Base-by-base conservation (phyloP, 2,888 invertebrate species). In the Netelia inedita region DNA sequence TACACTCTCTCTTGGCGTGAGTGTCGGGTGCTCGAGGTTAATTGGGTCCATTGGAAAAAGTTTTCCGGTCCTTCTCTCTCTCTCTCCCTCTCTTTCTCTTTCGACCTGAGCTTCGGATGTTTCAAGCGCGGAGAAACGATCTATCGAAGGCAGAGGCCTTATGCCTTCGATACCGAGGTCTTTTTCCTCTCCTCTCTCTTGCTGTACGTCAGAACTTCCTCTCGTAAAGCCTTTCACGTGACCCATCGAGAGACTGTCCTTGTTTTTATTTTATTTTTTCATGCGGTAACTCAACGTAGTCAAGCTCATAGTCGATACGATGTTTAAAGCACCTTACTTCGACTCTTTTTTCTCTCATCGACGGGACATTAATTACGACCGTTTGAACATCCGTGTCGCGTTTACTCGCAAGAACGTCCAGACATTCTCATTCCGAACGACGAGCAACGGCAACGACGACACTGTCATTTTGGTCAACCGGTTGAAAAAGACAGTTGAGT, bases 11-110 rank as follows among this genome's bases (percentile, higher is more conserved):
- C 28, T 21, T 21, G 63, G n/a, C 66, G 66, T 23, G 74, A 79
- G 71, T 82, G 71, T 68, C 53, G 57, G 41, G 55, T 53, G 14
- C 46, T 55, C 80, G 82, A 85, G 76, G 83, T 82, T 86, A 88
- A 88, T 88, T 88, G 85, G 81, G 82, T 83, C 82, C 85, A 87
- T 87, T 88, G 87, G 85, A 86, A 85, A 87, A 87, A 87, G 83
- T 87, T 87, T 86, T 69, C 72, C 41, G 72, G 68, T 35, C 41
- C 71, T 55, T 50, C 50, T 35, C 21, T 19, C 1, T 9, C 10
- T 53, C 23, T 19, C 19, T 6, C 8, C 41, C 35, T 16, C 28
- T 11, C 41, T 65, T 35, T 65, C 50, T 73, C 65, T 78, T 46
- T 72, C 74, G 11, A 83, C 72, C 59, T n/a, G 43, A 61, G 55